Conservation (phyloP, 2,113 vertebrate genomes). For the Sorex araneus region DNA sequence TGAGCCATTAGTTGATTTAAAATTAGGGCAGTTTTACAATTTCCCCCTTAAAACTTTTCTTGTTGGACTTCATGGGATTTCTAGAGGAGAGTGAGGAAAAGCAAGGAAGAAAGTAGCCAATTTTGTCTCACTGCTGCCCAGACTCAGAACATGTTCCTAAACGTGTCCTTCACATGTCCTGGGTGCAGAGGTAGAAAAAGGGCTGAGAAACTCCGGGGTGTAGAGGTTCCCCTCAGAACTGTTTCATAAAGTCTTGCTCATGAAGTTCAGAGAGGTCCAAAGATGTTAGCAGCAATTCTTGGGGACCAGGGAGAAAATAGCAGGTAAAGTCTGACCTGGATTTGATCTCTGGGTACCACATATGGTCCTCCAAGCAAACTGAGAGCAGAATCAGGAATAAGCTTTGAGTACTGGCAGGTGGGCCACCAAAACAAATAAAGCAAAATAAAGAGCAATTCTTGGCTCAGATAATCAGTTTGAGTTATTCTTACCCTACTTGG, state of each 20-base stretch:
- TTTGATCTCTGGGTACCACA: no score
- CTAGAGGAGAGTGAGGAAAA: background rate
- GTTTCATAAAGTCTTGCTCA: background rate
- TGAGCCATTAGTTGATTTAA: constrained; percentile 22
- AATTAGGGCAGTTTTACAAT: background rate
- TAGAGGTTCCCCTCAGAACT: background rate
- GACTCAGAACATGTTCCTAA: background rate
- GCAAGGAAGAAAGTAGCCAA: background rate
- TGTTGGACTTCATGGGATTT: constrained; percentile 6
- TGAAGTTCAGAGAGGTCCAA: background rate
- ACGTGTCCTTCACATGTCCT: background rate
- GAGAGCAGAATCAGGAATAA: no score
- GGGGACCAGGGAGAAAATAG: no score
- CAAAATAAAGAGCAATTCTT: no score
- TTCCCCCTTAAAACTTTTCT: background rate
- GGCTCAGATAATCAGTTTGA: background rate
- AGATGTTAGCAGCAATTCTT: background rate
- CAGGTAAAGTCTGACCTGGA: no score
- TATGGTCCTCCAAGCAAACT: no score
- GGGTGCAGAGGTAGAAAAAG: background rate
- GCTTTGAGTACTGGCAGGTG: no score
- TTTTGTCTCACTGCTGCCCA: background rate
- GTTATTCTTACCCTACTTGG: background rate
- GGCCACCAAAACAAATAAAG: background rate
- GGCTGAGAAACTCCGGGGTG: background rate